phyloP scores from a whole-genome alignment of 1,140 invertebrate genomes.

The Sarcophaga peregrina region DNA sequence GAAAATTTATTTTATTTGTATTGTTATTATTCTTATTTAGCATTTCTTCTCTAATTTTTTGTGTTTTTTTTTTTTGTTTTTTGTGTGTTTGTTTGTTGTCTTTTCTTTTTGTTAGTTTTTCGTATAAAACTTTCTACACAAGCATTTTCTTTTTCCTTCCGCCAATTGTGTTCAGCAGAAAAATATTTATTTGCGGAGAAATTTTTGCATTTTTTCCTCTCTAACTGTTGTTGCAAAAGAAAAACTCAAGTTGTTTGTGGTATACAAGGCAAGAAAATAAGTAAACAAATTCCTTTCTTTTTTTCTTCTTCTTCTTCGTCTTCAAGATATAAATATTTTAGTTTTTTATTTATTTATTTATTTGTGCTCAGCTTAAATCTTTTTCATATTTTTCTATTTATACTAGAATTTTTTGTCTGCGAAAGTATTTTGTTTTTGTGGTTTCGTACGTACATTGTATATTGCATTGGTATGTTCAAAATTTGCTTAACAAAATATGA shows the following conservation, averaged over 20 bases:
- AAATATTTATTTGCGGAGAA: background rate
- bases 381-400: slow-evolving; percentile 13
- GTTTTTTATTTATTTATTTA: too few relatives aligned
- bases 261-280: background rate
- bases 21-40: background rate
- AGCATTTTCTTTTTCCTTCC: background rate
- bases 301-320: background rate
- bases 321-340: too few relatives aligned
- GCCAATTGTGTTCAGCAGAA: background rate
- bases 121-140: slow-evolving; percentile 2
- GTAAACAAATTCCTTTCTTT: background rate
- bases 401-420: background rate
- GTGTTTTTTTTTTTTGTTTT: too few relatives aligned
- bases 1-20: background rate
- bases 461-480: slow-evolving; percentile 22
- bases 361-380: background rate
- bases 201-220: background rate
- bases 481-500: slow-evolving; percentile 27
- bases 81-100: background rate
- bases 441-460: background rate
- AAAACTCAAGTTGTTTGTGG: background rate
- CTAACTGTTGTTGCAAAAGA: background rate
- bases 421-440: slow-evolving; percentile 8
- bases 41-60: background rate
- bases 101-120: background rate